Evolutionary conservation across 1,140 invertebrate genomes (phyloP).

Genomic region (Heterodera schachtii): DNA sequence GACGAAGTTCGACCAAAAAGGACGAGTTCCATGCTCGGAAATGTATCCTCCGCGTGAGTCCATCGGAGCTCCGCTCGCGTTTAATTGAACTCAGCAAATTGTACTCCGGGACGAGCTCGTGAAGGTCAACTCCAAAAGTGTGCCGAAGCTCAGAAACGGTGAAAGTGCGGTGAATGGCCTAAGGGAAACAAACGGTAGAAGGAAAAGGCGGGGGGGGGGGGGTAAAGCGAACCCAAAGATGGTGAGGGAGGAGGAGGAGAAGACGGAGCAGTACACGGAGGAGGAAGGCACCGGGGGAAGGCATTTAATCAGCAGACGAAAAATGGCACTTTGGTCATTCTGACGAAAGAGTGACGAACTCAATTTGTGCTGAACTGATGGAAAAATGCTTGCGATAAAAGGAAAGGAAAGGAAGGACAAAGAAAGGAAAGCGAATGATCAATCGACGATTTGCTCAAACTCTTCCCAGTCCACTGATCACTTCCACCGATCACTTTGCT

Average conservation of each 20-base stretch:
- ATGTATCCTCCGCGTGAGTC: conserved; percentile 37
- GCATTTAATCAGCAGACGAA: neutral
- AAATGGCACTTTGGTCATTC: neutral
- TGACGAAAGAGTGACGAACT: neutral
- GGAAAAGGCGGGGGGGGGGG: neutral
- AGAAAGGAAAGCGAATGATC: neutral
- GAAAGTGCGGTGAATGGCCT: conserved; percentile 38
- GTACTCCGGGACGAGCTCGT: conserved; percentile 52
- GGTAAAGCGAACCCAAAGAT: neutral
- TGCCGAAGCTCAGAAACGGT: conserved; percentile 22
- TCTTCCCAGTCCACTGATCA: neutral
- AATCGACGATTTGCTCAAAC: neutral
- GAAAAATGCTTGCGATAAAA: neutral
- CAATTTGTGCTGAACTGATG: neutral
- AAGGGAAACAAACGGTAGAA: conserved; percentile 12
- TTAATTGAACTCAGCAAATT: conserved; percentile 45
- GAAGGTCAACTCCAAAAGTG: conserved; percentile 24
- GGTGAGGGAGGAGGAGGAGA: neutral
- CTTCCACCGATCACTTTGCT: neutral
- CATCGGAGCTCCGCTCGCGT: conserved; percentile 18
- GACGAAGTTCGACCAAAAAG: conserved; percentile 54
- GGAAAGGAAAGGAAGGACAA: no score
- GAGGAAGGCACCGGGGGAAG: neutral
- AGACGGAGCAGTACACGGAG: neutral
- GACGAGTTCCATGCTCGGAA: conserved; percentile 59